A percentile compares a stretch with the other conserved stretches of the same genome.
Conservation (phyloP, 2,888 invertebrate genomes). For the Chloroclystis v-ata region DNA sequence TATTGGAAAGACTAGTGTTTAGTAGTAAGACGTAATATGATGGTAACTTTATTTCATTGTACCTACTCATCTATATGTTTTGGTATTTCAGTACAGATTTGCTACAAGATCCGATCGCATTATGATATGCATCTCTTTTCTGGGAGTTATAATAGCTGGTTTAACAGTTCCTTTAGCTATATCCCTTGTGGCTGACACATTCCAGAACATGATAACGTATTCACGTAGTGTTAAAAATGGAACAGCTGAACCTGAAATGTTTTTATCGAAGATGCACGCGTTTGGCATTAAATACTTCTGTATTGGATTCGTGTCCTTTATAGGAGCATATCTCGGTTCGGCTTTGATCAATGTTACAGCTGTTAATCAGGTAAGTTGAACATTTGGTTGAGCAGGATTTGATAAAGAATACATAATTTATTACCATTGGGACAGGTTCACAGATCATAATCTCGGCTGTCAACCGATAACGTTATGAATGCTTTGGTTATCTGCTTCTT, state of each 20-base stretch:
- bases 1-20: too few relatives aligned
- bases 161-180: conserved; percentile 43
- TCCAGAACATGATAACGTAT: conserved; percentile 78
- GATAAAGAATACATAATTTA: too few relatives aligned
- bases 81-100: conserved; percentile 78
- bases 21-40: too few relatives aligned
- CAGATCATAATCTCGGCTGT: too few relatives aligned
- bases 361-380: conserved; percentile 74
- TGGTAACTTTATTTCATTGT: too few relatives aligned
- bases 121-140: conserved; percentile 73
- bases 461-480: too few relatives aligned
- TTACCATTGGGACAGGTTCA: too few relatives aligned
- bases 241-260: conserved; percentile 42
- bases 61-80: too few relatives aligned
- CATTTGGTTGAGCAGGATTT: too few relatives aligned
- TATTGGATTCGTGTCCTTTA: conserved; percentile 78
- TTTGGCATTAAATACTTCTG: conserved; percentile 79
- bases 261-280: conserved; percentile 66
- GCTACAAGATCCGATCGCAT: conserved; percentile 75
- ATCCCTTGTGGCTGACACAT: conserved; percentile 55
- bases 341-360: conserved; percentile 82
- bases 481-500: too few relatives aligned
- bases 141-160: conserved; percentile 46
- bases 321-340: conserved; percentile 79
- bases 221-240: conserved; percentile 39